Conservation (phyloP, 2,888 invertebrate species). For the Bombylius discolor region DNA sequence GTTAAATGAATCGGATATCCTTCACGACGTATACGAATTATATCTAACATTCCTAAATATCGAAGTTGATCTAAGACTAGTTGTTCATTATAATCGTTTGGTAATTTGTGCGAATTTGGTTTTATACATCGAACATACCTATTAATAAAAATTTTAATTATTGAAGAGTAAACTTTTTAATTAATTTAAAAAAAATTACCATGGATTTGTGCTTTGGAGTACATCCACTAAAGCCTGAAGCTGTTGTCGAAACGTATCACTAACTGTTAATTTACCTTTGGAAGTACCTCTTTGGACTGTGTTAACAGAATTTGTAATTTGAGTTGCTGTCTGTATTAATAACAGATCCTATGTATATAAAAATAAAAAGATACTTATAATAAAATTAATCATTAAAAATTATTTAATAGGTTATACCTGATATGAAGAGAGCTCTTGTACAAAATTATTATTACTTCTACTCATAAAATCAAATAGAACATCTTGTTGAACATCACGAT, state of each 20-base stretch:
- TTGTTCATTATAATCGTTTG: slow-evolving; percentile 64
- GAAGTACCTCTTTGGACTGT: slow-evolving; percentile 70
- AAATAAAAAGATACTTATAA: background rate
- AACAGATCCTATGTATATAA: slow-evolving; percentile 39
- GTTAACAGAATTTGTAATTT: slow-evolving; percentile 29
- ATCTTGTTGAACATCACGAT: slow-evolving; percentile 84
- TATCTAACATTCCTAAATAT: slow-evolving; percentile 87
- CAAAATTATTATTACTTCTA: slow-evolving; percentile 68
- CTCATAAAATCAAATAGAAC: slow-evolving; percentile 83
- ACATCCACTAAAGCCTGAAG: slow-evolving; percentile 80
- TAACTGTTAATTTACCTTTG: slow-evolving; percentile 79
- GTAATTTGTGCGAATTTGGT: slow-evolving; percentile 72
- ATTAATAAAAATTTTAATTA: slow-evolving; percentile 4
- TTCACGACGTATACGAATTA: slow-evolving; percentile 78
- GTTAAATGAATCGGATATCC: slow-evolving; percentile 79
- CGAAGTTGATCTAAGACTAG: slow-evolving; percentile 76
- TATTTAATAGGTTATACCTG: slow-evolving; percentile 39
- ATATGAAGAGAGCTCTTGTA: slow-evolving; percentile 58
- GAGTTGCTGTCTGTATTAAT: slow-evolving; percentile 27
- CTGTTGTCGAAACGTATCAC: slow-evolving; percentile 79
- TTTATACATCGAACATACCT: slow-evolving; percentile 88
- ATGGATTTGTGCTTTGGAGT: slow-evolving; percentile 76
- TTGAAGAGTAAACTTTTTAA: background rate
- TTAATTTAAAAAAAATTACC: slow-evolving; percentile 40
- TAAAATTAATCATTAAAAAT: background rate